Evolutionary conservation across 2,113 vertebrate species (phyloP).

Genomic region (Sula dactylatra): DNA sequence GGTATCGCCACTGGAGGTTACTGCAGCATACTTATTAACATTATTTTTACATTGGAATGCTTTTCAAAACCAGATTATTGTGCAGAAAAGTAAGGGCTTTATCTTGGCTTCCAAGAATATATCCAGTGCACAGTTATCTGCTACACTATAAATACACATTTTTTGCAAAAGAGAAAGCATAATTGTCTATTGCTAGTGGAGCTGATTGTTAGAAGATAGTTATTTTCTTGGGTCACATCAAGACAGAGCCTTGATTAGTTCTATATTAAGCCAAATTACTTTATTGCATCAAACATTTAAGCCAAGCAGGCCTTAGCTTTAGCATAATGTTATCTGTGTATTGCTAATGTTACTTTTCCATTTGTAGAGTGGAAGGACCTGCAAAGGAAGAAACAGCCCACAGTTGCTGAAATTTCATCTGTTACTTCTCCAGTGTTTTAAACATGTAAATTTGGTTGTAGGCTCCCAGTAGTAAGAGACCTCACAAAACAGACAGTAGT

Average conservation of each 20-base stretch:
- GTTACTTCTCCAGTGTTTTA: neutral
- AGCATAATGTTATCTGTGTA: neutral
- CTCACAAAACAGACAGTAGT: neutral
- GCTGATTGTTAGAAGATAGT: neutral
- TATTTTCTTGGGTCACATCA: neutral
- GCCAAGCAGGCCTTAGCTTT: neutral
- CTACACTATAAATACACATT: neutral
- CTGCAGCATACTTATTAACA: neutral
- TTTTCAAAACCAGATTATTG: neutral
- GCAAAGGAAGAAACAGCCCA: neutral
- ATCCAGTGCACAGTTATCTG: neutral
- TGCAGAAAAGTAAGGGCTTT: neutral
- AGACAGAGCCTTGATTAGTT: neutral
- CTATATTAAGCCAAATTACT: constrained; percentile 24
- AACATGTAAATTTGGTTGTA: neutral
- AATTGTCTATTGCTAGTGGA: neutral
- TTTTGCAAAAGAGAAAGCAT: neutral
- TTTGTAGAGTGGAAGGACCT: neutral
- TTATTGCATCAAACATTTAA: neutral
- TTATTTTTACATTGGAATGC: neutral
- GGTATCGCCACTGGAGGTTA: neutral
- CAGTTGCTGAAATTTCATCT: neutral
- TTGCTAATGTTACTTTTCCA: neutral
- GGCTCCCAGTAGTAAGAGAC: neutral
- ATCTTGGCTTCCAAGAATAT: constrained; percentile 5